Percentiles rank a stretch among this genome's conserved stretches.
Evolutionary conservation across 2,113 vertebrate species (phyloP).

Genomic region (Paramisgurnus dabryanus): DNA sequence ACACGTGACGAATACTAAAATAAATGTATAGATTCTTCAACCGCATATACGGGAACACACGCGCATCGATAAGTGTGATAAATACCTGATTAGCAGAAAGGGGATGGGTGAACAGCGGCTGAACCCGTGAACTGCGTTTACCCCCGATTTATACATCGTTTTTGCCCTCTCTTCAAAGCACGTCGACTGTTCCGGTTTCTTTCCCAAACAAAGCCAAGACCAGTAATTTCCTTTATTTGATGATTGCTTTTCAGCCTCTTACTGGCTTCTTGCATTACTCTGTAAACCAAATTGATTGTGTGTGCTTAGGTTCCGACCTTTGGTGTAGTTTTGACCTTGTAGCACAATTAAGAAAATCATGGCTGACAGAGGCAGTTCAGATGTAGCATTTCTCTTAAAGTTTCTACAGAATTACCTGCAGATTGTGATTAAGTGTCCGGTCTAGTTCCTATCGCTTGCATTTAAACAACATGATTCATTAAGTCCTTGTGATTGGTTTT

Average conservation of each 20-base stretch:
- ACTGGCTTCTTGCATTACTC: constrained; percentile 16
- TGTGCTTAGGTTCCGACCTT: constrained; percentile 16
- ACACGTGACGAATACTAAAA: background rate
- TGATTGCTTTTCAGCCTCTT: constrained; percentile 36
- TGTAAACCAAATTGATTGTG: constrained; percentile 14
- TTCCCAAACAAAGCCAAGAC: constrained; percentile 32
- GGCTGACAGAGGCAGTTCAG: background rate
- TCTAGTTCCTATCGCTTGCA: background rate
- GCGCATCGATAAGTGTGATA: constrained; percentile 38
- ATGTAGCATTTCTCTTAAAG: background rate
- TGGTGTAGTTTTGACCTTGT: background rate
- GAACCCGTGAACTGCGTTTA: constrained; percentile 86
- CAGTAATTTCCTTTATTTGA: constrained; percentile 50
- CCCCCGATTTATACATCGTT: constrained; percentile 68
- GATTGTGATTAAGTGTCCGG: background rate
- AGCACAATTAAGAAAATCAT: constrained; percentile 17
- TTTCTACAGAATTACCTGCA: constrained; percentile 18
- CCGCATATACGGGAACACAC: constrained; percentile 13
- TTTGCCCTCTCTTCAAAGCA: constrained; percentile 42
- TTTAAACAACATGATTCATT: background rate
- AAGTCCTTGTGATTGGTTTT: no score
- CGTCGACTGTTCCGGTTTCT: constrained; percentile 30
- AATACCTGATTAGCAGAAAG: constrained; percentile 33
- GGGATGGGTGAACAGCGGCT: constrained; percentile 73
- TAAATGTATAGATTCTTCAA: constrained; percentile 24